Evolutionary conservation across 2,888 invertebrate species (phyloP).

Genomic region (Epistrophe eligans): DNA sequence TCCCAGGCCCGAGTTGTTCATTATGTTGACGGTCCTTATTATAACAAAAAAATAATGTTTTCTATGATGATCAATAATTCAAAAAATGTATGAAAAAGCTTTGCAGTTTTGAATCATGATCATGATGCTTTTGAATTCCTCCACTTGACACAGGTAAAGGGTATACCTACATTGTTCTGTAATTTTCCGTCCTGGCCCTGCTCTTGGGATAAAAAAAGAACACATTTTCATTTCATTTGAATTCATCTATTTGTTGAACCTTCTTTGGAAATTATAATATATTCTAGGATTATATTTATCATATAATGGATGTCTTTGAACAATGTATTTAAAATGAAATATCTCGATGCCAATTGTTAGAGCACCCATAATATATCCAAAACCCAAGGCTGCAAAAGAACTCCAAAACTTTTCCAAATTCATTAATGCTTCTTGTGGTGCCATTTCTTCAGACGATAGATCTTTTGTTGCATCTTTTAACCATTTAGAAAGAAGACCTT

Average conservation of each 20-base stretch:
- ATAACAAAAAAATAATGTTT: too few relatives aligned
- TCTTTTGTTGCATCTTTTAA: conserved; percentile 89
- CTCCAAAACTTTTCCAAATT: conserved; percentile 91
- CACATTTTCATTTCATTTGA: not conserved
- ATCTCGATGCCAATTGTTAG: conserved; percentile 86
- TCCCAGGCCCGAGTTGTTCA: too few relatives aligned
- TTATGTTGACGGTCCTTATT: too few relatives aligned
- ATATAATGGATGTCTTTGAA: conserved; percentile 88
- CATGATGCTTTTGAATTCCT: too few relatives aligned
- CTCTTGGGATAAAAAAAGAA: not conserved
- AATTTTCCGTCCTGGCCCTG: not conserved
- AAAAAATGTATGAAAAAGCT: too few relatives aligned
- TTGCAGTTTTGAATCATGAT: too few relatives aligned
- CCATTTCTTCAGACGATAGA: conserved; percentile 86
- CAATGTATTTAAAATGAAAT: conserved; percentile 88
- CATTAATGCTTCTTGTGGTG: conserved; percentile 90
- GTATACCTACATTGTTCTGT: not conserved
- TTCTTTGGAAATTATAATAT: conserved; percentile 79
- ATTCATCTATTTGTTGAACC: conserved; percentile 42
- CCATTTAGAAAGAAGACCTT: conserved; percentile 92
- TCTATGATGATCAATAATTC: too few relatives aligned
- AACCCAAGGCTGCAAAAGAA: conserved; percentile 89
- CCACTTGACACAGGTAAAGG: too few relatives aligned
- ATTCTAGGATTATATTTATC: conserved; percentile 86
- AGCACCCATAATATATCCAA: conserved; percentile 88